Evolutionary conservation across 2,113 vertebrate species (phyloP).

Genomic region (Cinclus mexicanus): DNA sequence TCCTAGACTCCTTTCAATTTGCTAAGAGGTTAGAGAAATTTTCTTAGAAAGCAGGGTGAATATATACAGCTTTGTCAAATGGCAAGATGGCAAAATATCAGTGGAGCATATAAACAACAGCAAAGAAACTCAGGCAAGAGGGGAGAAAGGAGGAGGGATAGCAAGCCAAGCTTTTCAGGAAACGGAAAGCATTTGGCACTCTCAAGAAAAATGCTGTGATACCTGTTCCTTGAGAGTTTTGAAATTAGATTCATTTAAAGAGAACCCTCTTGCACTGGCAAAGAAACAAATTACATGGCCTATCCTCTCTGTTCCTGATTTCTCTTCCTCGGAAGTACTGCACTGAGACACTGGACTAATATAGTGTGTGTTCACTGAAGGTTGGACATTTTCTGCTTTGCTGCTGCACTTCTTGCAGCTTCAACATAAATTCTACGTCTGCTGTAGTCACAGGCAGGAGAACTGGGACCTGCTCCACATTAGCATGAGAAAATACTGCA

Average conservation of each 20-base stretch:
- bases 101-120: neutral
- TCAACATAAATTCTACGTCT: neutral
- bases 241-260: neutral
- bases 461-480: neutral
- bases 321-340: neutral
- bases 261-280: neutral
- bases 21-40: neutral
- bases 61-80: neutral
- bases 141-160: neutral
- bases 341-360: neutral
- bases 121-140: neutral
- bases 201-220: neutral
- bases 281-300: neutral
- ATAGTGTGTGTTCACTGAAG: neutral
- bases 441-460: rapidly evolving
- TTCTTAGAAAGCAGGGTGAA: neutral
- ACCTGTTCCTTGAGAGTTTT: neutral
- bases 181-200: neutral
- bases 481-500: neutral
- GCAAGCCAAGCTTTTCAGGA: neutral
- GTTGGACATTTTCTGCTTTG: neutral
- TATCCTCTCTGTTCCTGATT: neutral
- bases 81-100: neutral
- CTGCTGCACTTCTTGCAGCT: neutral
- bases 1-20: neutral